Evolutionary conservation across 2,797 vertebrate species (phyloP).

Genomic region (Lutra lutra): DNA sequence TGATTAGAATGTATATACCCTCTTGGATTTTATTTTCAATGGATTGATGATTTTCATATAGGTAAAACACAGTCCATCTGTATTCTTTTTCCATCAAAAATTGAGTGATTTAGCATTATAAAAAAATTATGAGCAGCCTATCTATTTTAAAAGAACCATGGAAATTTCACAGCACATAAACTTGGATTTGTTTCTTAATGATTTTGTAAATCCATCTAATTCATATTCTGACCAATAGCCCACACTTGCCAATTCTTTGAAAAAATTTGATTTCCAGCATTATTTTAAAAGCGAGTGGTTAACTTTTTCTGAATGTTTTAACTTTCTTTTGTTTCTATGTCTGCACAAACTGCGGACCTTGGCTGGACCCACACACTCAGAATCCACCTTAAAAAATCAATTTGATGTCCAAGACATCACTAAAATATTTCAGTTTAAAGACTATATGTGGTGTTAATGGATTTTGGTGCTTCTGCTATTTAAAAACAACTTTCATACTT

Average conservation of each 20-base stretch:
- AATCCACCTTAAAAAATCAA: constrained; percentile 83
- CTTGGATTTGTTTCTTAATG: constrained; percentile 62
- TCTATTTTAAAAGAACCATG: constrained; percentile 61
- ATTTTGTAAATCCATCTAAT: constrained; percentile 77
- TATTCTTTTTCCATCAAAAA: constrained; percentile 62
- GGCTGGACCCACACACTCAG: constrained; percentile 90
- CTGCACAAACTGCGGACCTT: constrained; percentile 91
- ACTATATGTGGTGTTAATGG: constrained; percentile 82
- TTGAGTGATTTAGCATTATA: constrained; percentile 69
- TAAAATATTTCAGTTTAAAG: constrained; percentile 80
- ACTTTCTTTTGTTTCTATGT: constrained; percentile 79
- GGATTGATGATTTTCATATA: constrained; percentile 63
- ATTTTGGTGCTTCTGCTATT: constrained; percentile 88
- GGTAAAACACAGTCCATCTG: constrained; percentile 70
- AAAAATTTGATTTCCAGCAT: constrained; percentile 79
- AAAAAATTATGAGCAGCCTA: constrained; percentile 60
- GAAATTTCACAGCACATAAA: constrained; percentile 72
- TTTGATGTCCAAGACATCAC: constrained; percentile 82
- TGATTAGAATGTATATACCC: constrained; percentile 63
- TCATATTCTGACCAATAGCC: constrained; percentile 79
- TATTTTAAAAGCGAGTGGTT: constrained; percentile 83
- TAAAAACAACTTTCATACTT: constrained; percentile 77
- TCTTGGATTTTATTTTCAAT: constrained; percentile 76
- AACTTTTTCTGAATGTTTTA: constrained; percentile 74
- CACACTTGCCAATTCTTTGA: constrained; percentile 78